Conservation (phyloP, 2,113 vertebrate genomes). For the Microcebus murinus region DNA sequence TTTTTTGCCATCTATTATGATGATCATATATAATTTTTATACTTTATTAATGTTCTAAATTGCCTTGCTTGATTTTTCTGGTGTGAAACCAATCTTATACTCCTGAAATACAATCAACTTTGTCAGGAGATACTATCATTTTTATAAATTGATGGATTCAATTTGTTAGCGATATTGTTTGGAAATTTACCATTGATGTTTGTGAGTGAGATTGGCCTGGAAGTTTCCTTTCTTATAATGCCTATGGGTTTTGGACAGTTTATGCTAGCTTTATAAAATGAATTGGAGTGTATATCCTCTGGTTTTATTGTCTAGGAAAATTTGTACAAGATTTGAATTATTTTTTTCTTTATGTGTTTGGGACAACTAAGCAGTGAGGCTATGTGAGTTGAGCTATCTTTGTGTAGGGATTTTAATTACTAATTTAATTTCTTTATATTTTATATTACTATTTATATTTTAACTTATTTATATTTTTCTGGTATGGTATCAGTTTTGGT, state of each 20-base stretch:
- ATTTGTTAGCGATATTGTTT: neutral
- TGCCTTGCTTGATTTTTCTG: neutral
- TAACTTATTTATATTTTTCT: neutral
- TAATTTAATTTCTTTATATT: neutral
- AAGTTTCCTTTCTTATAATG: neutral
- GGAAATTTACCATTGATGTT: neutral
- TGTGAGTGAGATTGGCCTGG: neutral
- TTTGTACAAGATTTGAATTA: neutral
- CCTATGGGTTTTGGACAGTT: neutral
- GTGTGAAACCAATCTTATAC: neutral
- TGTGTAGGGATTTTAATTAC: neutral
- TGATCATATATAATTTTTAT: neutral
- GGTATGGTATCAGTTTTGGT: neutral
- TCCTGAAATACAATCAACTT: constrained; percentile 4
- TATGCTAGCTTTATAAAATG: neutral
- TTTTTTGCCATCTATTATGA: neutral
- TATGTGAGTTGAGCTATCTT: neutral
- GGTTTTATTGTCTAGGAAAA: neutral
- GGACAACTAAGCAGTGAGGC: neutral
- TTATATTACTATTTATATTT: neutral
- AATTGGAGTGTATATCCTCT: neutral
- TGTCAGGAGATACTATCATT: neutral
- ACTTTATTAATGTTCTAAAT: neutral
- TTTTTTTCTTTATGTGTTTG: neutral
- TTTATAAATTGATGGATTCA: neutral